phyloP scores from a whole-genome alignment of 1,140 invertebrate genomes.

The Aricia agestis region DNA sequence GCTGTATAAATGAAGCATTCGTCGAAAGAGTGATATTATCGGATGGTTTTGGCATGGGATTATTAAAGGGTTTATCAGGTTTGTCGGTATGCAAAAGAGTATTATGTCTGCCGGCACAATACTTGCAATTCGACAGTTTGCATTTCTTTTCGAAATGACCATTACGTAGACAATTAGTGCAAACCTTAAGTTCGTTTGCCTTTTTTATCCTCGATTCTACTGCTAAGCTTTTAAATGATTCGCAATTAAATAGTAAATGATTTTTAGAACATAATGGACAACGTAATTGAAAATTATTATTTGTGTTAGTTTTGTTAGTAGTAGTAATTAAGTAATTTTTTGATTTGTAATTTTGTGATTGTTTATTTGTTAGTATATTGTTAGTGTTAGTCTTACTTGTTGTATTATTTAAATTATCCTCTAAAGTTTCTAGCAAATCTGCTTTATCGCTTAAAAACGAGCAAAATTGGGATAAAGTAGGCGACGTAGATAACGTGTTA shows the following conservation, averaged over 20 bases:
- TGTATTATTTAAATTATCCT: background rate
- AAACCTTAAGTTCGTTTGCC: no score
- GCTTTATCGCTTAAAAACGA: slow-evolving; percentile 31
- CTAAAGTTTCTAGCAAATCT: slow-evolving; percentile 28
- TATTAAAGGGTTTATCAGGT: background rate
- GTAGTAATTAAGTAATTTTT: background rate
- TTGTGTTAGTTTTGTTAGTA: background rate
- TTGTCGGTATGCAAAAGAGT: slow-evolving; percentile 30
- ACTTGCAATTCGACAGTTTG: slow-evolving; percentile 26
- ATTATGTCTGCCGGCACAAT: slow-evolving; percentile 28
- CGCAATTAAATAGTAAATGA: slow-evolving; percentile 30
- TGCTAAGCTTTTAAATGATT: slow-evolving; percentile 22
- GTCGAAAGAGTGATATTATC: no score
- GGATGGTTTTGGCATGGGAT: slow-evolving; percentile 11
- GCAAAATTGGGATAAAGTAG: slow-evolving; percentile 30
- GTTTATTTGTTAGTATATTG: slow-evolving; percentile 22
- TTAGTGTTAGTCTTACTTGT: slow-evolving; percentile 5
- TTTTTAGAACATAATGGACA: slow-evolving; percentile 23
- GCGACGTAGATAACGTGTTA: slow-evolving; percentile 19
- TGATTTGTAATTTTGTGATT: background rate
- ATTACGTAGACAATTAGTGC: no score
- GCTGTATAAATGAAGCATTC: background rate
- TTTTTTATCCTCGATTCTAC: slow-evolving; percentile 23
- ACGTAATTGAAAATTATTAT: slow-evolving; percentile 1
- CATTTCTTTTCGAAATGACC: slow-evolving; percentile 19